Base-by-base conservation (phyloP, 2,888 invertebrate species). In the Polydrusus tereticollis region DNA sequence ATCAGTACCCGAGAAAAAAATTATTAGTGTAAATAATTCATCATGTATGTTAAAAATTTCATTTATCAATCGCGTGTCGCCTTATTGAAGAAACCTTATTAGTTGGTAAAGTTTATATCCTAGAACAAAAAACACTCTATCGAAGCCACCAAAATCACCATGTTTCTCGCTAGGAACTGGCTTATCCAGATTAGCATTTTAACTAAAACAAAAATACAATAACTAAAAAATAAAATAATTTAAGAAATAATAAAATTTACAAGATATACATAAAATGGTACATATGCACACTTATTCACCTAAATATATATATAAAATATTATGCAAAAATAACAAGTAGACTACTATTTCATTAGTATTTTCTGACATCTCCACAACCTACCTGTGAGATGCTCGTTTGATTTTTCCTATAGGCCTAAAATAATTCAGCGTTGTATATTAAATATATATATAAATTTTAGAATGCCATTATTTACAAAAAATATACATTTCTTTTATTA, bases 301-400 rank as follows among this genome's bases (percentile, higher is more conserved):
- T 79, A 80, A 77, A 79, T 78, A 75, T 75, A 75, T 82, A 80
- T 78, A 74, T 78, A 79, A 80, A 78, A 81, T 80, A 80, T 81
- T 83, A 83, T 85, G 83, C 82, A 85, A 85, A 85, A 85, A 85
- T 84, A 84, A 85, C 84, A 84, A 84, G 82, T 82, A 83, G 82
- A 81, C 80, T 77, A 77, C 75, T 77, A 77, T 76, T 79, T 77
- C 78, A 79, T 81, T 76, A 78, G 80, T 76, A 75, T 47, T 77
- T 75, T 73, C 72, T 77, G 77, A 55, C 79, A 79, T 82, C 81
- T 82, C 82, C 82, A 83, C 73, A 52, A 60, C 29, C 36, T 58
- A 82, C 82, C 81, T 77, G 81, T 79, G 79, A 78, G 79, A 80
- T 80, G 81, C 77, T 77, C 76, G 76, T 83, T 83, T 83, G 82